Conservation (phyloP, 2,113 vertebrate genomes). For the Colinus virginianus region DNA sequence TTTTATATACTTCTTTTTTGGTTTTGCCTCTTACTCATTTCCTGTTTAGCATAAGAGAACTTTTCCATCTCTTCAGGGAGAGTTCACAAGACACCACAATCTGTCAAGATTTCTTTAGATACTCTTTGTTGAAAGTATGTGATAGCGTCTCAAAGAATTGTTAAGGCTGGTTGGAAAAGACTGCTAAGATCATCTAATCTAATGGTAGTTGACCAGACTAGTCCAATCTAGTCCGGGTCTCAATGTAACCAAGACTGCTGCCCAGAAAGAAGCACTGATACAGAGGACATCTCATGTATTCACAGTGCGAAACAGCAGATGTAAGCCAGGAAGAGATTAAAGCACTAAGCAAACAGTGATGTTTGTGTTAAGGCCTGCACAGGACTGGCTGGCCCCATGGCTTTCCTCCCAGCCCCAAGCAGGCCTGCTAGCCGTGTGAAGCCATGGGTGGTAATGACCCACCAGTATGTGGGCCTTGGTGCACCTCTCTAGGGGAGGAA, state of each 20-base stretch:
- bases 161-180: too few relatives aligned
- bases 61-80: background rate
- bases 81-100: constrained; percentile 14
- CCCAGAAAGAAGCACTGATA: background rate
- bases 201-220: too few relatives aligned
- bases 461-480: background rate
- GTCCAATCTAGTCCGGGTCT: background rate
- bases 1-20: background rate
- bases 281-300: background rate
- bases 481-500: background rate
- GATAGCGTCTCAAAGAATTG: background rate
- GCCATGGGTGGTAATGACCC: background rate
- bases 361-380: constrained; percentile 46
- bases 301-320: background rate
- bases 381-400: background rate
- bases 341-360: constrained; percentile 1
- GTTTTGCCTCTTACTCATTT: constrained; percentile 32
- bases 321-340: background rate
- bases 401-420: background rate
- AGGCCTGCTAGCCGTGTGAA: background rate
- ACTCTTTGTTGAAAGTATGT: background rate
- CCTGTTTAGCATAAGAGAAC: constrained; percentile 27
- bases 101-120: constrained; percentile 28
- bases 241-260: background rate
- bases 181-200: too few relatives aligned